A percentile compares a stretch with the other conserved stretches of the same genome.
phyloP scores from a whole-genome alignment of 2,797 vertebrate species.

The Anas flavirostris region DNA sequence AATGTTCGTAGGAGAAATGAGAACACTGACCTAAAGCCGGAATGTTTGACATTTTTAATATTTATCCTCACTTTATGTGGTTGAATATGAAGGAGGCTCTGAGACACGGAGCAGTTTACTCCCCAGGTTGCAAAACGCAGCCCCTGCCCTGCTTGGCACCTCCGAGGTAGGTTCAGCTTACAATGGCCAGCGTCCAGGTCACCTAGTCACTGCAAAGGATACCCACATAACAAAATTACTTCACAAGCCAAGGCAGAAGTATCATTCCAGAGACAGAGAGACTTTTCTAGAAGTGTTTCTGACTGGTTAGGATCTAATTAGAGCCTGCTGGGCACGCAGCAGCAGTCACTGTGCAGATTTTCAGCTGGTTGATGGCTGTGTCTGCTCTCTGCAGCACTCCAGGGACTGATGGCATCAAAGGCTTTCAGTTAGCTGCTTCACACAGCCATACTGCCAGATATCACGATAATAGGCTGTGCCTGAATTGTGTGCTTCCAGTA shows the following conservation, averaged over 20 bases:
- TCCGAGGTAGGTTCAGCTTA: not conserved
- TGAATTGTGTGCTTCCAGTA: not conserved
- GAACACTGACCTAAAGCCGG: not conserved
- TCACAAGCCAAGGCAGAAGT: not conserved
- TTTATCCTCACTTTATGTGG: not conserved
- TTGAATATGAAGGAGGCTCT: not conserved
- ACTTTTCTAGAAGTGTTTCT: not conserved
- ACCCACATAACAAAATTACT: not conserved
- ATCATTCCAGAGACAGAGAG: not conserved
- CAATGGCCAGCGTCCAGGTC: not conserved
- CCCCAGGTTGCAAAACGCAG: not conserved
- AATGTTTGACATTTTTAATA: not conserved
- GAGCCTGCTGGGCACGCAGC: not conserved
- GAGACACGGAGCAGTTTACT: not conserved
- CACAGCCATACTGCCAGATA: not conserved
- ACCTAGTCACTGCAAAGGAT: not conserved
- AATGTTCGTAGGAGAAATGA: slow-evolving; percentile 8
- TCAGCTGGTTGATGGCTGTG: not conserved
- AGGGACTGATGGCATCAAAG: not conserved
- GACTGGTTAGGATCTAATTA: not conserved
- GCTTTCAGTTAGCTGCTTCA: not conserved
- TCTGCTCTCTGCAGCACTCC: not conserved
- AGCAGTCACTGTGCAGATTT: not conserved
- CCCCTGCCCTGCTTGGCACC: not conserved
- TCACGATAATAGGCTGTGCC: not conserved